These are phyloP conservation scores for Corvus moneduloides DNA, from an alignment of 2,113 vertebrate species.

Conservation along the genomic window DNA sequence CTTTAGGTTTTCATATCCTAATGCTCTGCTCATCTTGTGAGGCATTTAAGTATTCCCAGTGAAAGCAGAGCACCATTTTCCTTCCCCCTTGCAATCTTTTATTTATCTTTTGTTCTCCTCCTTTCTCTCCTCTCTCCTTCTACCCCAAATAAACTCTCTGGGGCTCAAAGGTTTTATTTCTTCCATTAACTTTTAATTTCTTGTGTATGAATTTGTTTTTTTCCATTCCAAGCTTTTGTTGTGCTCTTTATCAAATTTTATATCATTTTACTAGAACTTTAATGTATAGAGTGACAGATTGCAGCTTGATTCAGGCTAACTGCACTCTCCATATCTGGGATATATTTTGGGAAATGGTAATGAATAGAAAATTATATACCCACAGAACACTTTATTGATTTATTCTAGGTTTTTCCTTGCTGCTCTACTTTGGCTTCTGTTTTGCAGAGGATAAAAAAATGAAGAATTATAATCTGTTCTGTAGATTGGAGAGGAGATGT, in stretches of 20 bases:
- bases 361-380: not conserved
- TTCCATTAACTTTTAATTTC: not conserved
- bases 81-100: not conserved
- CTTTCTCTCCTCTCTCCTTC: not conserved
- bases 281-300: not conserved
- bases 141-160: not conserved
- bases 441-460: not conserved
- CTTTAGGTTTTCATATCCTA: conserved; percentile 46
- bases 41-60: conserved; percentile 19
- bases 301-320: not conserved
- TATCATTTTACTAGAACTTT: not conserved
- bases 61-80: not conserved
- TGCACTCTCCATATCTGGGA: not conserved
- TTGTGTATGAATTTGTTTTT: not conserved
- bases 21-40: conserved; percentile 27
- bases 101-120: conserved; percentile 24
- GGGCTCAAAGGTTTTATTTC: not conserved
- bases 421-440: not conserved
- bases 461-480: not conserved
- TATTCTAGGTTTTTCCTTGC: not conserved
- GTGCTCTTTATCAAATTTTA: not conserved
- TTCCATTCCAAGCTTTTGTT: not conserved
- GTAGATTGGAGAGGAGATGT: not conserved
- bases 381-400: not conserved
- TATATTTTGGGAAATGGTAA: not conserved